Evolutionary conservation across 2,888 invertebrate species (phyloP), one percentile per base, ranked within the genome.

Genomic region (Trissolcus brochymenae): DNA sequence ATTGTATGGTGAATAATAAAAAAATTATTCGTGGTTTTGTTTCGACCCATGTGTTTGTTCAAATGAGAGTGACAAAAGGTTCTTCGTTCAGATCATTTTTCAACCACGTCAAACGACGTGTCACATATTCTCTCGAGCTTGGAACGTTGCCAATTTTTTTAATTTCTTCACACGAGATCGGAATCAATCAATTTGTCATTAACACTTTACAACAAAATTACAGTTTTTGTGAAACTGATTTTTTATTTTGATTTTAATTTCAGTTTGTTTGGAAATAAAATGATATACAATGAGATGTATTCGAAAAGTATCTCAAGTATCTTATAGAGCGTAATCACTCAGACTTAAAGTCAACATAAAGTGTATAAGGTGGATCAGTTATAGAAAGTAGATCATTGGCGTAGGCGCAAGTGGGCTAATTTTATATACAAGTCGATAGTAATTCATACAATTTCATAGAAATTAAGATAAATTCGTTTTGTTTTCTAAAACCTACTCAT

Each of bases 1-100:
- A 19, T 41, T 66, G 56, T 66, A 62, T 68, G 57, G 57, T 59
- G 60, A 11, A 61, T 53, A 66, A 62, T 35, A 11, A 35, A 6
- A 29, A 29, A 35, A 4, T 1, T 35, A 3, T 35, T 35, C 9
- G 9, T 35, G 9, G 9, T 35, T 35, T 35, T 35, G 9, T 35
- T 35, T 35, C 0, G 11, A 35, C 35, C 35, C 9, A 35, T 35
- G 9, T 11, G 11, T 35, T 35, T 35, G 9, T 1, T 11, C 19
- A 35, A 35, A 65, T 56, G 51, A 70, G 57, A 61, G 56, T 43
- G 60, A 76, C 60, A 76, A 76, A 68, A 70, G 76, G 59, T 62
- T 76, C 65, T 70, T 76, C 70, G 70, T 76, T 76, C 57, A 65
- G 54, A 60, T 60, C 76, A 71, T 72, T 76, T 76, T 76, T 76